Conservation (phyloP, 2,888 invertebrate species). For the Octodonta nipae region DNA sequence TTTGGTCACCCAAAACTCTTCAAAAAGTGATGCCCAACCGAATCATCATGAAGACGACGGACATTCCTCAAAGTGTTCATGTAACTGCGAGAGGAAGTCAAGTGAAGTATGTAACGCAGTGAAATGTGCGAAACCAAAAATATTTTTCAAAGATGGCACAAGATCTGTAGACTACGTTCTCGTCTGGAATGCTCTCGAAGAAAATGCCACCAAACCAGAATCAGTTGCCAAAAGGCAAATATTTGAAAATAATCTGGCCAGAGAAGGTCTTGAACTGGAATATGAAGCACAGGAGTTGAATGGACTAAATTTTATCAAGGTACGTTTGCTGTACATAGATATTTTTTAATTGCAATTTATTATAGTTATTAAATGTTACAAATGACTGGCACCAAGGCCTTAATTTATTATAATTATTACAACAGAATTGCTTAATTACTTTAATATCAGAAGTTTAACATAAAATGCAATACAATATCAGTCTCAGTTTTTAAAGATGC, state of each 20-base stretch:
- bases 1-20: slow-evolving; percentile 7
- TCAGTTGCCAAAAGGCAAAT: slow-evolving; percentile 40
- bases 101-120: slow-evolving; percentile 13
- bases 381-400: too few relatives aligned
- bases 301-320: slow-evolving; percentile 67
- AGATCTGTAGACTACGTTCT: slow-evolving; percentile 66
- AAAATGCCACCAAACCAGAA: slow-evolving; percentile 36
- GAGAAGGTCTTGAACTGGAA: slow-evolving; percentile 64
- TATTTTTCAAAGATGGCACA: slow-evolving; percentile 56
- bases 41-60: too few relatives aligned
- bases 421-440: too few relatives aligned
- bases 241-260: slow-evolving; percentile 58
- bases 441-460: too few relatives aligned
- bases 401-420: too few relatives aligned
- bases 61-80: too few relatives aligned
- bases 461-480: too few relatives aligned
- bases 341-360: too few relatives aligned
- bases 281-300: slow-evolving; percentile 50
- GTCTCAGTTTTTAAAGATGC: too few relatives aligned
- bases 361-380: too few relatives aligned
- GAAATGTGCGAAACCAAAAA: slow-evolving; percentile 38
- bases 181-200: slow-evolving; percentile 54
- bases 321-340: too few relatives aligned
- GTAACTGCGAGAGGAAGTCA: slow-evolving; percentile 7
- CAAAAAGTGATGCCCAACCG: too few relatives aligned